Conservation (phyloP, 2,888 invertebrate genomes). For the Allygus modestus region DNA sequence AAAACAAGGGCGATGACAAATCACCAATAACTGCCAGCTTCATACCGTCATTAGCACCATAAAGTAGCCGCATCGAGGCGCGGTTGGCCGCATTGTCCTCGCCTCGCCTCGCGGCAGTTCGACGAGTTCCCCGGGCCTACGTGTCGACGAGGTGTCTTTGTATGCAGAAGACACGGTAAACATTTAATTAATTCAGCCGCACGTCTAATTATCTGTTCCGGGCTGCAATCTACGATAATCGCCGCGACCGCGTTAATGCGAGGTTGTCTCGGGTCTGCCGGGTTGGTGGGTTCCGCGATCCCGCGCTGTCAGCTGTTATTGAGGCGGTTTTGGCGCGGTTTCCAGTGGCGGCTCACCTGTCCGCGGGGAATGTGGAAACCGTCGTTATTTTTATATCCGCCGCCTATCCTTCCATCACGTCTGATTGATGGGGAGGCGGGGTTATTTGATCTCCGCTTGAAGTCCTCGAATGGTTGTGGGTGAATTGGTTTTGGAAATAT, state of each 20-base stretch:
- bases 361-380: slow-evolving; percentile 25
- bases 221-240: slow-evolving; percentile 25
- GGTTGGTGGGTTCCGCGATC: background rate
- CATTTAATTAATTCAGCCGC: slow-evolving; percentile 58
- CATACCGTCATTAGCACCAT: slow-evolving; percentile 12
- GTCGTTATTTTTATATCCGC: slow-evolving; percentile 40
- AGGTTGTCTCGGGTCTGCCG: background rate
- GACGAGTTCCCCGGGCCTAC: background rate
- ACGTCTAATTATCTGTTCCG: slow-evolving; percentile 43
- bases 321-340: slow-evolving; percentile 26
- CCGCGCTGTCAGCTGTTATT: slow-evolving; percentile 18
- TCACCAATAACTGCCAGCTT: background rate
- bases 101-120: background rate
- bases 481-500: background rate
- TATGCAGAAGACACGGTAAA: slow-evolving; percentile 47
- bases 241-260: background rate
- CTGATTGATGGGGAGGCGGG: slow-evolving; percentile 18
- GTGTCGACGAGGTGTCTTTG: background rate
- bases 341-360: slow-evolving; percentile 20
- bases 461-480: background rate
- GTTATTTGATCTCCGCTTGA: slow-evolving; percentile 13
- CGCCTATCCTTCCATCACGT: slow-evolving; percentile 18
- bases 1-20: background rate
- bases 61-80: background rate
- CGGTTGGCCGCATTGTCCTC: background rate